Evolutionary conservation across 2,113 vertebrate genomes (phyloP), one percentile per base, ranked within the genome.

Genomic region (Puffinus mauretanicus): DNA sequence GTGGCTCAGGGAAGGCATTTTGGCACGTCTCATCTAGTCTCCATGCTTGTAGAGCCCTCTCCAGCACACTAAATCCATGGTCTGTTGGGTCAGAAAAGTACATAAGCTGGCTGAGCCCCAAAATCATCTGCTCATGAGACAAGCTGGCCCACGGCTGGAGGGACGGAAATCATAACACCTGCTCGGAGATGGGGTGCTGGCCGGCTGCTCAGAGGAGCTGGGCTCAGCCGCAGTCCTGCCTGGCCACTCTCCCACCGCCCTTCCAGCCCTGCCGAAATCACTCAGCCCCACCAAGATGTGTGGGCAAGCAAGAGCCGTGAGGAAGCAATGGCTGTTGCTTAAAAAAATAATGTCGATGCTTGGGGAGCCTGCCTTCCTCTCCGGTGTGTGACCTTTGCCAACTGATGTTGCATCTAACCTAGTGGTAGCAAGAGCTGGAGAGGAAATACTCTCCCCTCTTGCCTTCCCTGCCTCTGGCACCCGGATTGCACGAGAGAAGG

Each of bases 331-430:
- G 44, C 42, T 55, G 42, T 6, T 40, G 55, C 42, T 67, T 67
- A 27, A 46, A 60, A 57, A 46, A 52, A 9, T 10, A 27, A 19
- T 2, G 0, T 1, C 2, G 19, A 5, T 49, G 42, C 10, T 15
- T 46, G 20, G 21, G 60, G 30, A 71, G 36, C 40, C 10, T 67
- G 55, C 42, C 40, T 58, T 82, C 47, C 42, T 51, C 78, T 49
- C 47, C 58, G 7, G 9, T 2, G 27, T 17, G 65, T 47, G 54
- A 60, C 65, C 11, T 44, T 65, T 20, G 40, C 9, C 65, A 79
- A 10, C 46, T 61, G 44, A 10, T 30, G 29, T 26, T 55, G 21
- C 10, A 29, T 27, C 71, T 51, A 42, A 47, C 8, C 13, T 25
- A 52, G 62, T 4, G 25, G 19, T 5, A n/a, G 66, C 27, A 55